Base-by-base conservation (phyloP, 2,888 invertebrate species). In the Pycnomerus fuliginosus region DNA sequence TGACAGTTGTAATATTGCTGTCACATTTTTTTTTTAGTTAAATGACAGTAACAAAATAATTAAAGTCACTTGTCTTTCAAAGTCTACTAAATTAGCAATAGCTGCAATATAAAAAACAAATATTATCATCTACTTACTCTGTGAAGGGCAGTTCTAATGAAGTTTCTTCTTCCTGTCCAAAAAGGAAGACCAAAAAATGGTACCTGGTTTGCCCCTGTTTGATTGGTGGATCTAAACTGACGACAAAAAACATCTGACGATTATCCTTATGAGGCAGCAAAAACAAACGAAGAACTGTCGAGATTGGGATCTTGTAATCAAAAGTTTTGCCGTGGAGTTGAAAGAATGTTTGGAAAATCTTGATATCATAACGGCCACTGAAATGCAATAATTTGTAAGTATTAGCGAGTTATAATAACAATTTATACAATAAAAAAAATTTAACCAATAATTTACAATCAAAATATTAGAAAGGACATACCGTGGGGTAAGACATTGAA, bases 121-220 rank as follows among this genome's bases (percentile, higher is more conserved):
- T n/a, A n/a, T n/a, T 34, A 22, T 13, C 16, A 16, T 30, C 24
- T 34, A 34, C 86, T 78, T 77, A 91, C 87, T 97, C 95, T 16
- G 90, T 82, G 54, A 96, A 85, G 0, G 92, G 93, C 48, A 98
- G 73, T 71, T 97, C 96, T 55, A 97, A 78, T 7, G 87, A 85
- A 1, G 88, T 89, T 66, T 95, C 93, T 64, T 98, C 97, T 61
- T 99, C 98, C 63, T 91, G 90, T 29, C 87, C 88, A 70, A 99
- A 99, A 28, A 97, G 75, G 41, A 98, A 76, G 7, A 98, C 97
- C 46, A 99, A 75, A 69, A 92, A 99, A 64, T 96, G 97, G 69
- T 99, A 99, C 50, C 99, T 80, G 0, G 99, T 99, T 76, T 99
- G 98, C 32, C 99, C 99, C 70, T 99, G 99, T 67, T 99, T 98